Conservation (phyloP, 2,888 invertebrate species). For the Polydrusus pterygomalis region DNA sequence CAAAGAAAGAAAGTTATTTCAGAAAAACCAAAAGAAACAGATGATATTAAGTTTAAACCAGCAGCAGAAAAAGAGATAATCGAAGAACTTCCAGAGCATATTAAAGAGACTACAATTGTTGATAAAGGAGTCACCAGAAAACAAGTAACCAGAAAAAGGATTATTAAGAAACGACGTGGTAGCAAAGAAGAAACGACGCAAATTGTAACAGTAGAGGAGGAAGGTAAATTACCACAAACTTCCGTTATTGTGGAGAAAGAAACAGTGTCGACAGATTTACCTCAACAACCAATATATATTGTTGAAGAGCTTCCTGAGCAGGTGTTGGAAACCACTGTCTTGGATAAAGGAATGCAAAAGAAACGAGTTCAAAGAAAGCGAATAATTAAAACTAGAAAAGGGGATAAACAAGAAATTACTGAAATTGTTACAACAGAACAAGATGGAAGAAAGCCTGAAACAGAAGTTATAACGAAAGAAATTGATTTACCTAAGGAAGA, state of each 20-base stretch:
- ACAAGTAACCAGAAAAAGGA: constrained; percentile 60
- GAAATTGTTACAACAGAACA: constrained; percentile 70
- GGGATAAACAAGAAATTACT: constrained; percentile 67
- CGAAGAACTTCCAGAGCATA: constrained; percentile 67
- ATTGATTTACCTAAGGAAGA: constrained; percentile 65
- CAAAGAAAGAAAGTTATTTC: constrained; percentile 17
- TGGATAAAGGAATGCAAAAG: constrained; percentile 65
- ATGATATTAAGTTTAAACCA: constrained; percentile 63
- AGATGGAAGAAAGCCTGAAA: constrained; percentile 56
- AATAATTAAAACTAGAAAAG: constrained; percentile 66
- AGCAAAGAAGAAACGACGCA: constrained; percentile 62
- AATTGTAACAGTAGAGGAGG: constrained; percentile 68
- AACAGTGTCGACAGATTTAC: constrained; percentile 7
- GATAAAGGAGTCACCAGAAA: constrained; percentile 62
- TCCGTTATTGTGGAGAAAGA: constrained; percentile 53
- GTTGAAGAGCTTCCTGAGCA: constrained; percentile 63
- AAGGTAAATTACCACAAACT: constrained; percentile 70
- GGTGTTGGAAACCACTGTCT: constrained; percentile 65
- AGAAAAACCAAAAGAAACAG: constrained; percentile 24
- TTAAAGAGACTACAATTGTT: constrained; percentile 67
- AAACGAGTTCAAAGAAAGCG: constrained; percentile 56
- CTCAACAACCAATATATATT: constrained; percentile 63
- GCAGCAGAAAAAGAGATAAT: constrained; percentile 68
- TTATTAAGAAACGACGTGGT: constrained; percentile 61
- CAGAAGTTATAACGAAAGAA: constrained; percentile 49